Evolutionary conservation across 2,113 vertebrate species (phyloP).

Genomic region (Tricholaema leucomelas): DNA sequence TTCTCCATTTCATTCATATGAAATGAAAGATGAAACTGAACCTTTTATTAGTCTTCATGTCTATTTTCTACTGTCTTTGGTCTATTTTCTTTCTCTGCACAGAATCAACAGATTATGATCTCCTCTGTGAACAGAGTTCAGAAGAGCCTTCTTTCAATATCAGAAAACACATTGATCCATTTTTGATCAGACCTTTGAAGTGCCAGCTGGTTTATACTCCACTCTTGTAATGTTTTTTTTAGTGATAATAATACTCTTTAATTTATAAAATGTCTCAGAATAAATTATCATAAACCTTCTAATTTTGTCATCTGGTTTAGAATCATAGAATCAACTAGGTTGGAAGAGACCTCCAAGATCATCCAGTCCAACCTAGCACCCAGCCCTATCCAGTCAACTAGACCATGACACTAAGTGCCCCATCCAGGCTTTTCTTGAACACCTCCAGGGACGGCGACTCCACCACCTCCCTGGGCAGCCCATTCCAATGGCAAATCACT

Average conservation of each 20-base stretch:
- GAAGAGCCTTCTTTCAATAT: background rate
- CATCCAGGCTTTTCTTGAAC: too few relatives aligned
- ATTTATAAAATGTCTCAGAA: background rate
- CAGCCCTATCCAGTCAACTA: too few relatives aligned
- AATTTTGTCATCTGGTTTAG: background rate
- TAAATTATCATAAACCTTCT: background rate
- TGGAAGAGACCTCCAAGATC: too few relatives aligned
- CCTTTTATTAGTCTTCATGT: background rate
- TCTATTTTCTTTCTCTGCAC: background rate
- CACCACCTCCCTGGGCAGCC: too few relatives aligned
- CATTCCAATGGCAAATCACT: too few relatives aligned
- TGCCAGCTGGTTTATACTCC: background rate
- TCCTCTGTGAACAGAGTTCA: background rate
- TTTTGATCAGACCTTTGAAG: background rate
- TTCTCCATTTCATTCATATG: background rate
- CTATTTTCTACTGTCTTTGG: background rate
- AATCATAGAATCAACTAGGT: too few relatives aligned
- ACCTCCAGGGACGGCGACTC: too few relatives aligned
- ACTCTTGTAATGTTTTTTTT: background rate
- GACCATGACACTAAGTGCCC: too few relatives aligned
- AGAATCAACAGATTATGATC: background rate
- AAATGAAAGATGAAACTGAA: background rate
- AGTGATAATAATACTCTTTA: background rate
- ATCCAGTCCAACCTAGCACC: too few relatives aligned
- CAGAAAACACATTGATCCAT: background rate